Base-by-base conservation (phyloP, 2,113 vertebrate genomes). In the Malurus cyaneus region DNA sequence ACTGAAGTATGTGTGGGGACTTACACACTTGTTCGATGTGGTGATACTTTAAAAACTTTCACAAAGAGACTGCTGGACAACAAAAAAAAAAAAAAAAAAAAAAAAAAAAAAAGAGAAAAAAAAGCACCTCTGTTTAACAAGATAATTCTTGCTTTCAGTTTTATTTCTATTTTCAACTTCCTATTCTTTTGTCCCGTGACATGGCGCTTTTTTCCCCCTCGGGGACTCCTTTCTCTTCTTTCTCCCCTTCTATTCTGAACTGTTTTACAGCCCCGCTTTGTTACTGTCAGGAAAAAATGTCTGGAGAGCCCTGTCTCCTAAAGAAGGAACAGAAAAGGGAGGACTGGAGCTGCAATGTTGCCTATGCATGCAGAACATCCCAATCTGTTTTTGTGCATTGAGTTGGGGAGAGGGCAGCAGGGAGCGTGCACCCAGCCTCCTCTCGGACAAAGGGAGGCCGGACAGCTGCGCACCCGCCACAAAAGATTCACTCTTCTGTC, bases 381-480 rank as follows among this genome's bases (percentile, higher is more conserved):
- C 93, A 92, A 89, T 98, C 98, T 98, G 98, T 98, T 98, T 98
- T 98, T 98, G 98, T 98, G 98, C 98, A 98, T 93, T 97, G 98
- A 98, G 95, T 97, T 98, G 98, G 98, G 94, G 94, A 98, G 94
- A 94, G 97, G 98, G 98, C 97, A 98, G 97, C 89, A 96, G 97
- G 96, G 97, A 98, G 98, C 98, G 97, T 98, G 98, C 98, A 98
- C 98, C 98, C 98, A 98, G 98, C 97, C 98, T 98, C 96, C 90
- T 91, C 95, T 95, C 28, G 89, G 96, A 99, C 98, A 99, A 99
- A 98, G 88, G 98, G 97, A 98, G 97, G 98, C 98, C 95, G 98
- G 98, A 98, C 98, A 99, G 98, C 98, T 99, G 98, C 97, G 96
- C 96, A 96, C 95, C 94, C 86, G 69, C 94, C 97, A 98, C 98